phyloP scores from a whole-genome alignment of 2,113 vertebrate species.

The Boulengeromyrus knoepffleri region DNA sequence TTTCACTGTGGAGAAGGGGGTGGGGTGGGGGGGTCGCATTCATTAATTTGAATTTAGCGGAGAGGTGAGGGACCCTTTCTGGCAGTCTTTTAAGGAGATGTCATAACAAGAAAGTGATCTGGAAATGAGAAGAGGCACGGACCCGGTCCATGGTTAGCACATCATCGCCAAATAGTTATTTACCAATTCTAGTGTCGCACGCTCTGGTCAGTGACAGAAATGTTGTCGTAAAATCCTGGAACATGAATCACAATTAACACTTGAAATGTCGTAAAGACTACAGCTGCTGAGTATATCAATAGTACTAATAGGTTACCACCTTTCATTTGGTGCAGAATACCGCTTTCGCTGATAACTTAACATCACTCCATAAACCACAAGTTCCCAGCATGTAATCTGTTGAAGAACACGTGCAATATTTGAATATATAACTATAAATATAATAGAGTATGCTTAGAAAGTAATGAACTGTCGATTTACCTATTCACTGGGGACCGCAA shows the following conservation, averaged over 20 bases:
- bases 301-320: not conserved
- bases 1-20: slow-evolving; percentile 44
- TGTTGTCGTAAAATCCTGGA: not conserved
- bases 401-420: not conserved
- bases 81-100: slow-evolving; percentile 26
- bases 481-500: not conserved
- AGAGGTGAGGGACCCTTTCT: slow-evolving; percentile 50
- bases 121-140: slow-evolving; percentile 35
- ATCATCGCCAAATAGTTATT: not conserved
- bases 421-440: not conserved
- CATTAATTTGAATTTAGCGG: slow-evolving; percentile 49
- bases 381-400: not conserved
- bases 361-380: not conserved
- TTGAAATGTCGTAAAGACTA: not conserved
- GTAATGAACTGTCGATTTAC: not conserved
- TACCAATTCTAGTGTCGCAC: not conserved
- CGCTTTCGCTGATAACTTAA: not conserved
- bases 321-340: not conserved
- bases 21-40: slow-evolving; percentile 53
- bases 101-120: slow-evolving; percentile 42
- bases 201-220: not conserved
- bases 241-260: not conserved
- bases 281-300: not conserved
- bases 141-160: not conserved
- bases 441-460: not conserved